phyloP scores from a whole-genome alignment of 2,113 vertebrate species.

The Barnardius zonarius region DNA sequence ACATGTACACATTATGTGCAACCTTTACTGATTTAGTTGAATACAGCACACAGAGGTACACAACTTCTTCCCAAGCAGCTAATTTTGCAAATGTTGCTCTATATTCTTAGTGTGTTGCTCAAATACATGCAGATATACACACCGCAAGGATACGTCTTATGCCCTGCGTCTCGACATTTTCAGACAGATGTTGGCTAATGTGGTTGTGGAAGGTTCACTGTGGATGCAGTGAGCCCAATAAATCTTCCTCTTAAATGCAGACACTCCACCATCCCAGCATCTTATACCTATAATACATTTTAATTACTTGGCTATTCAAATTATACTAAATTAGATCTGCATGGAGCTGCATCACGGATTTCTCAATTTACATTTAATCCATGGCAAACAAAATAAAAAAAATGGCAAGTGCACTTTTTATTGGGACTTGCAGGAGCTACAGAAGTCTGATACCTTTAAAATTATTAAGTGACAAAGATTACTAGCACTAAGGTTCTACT shows the following conservation, averaged over 20 bases:
- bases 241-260: slow-evolving; percentile 80
- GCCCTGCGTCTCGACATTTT: slow-evolving; percentile 61
- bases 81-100: slow-evolving; percentile 8
- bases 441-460: slow-evolving; percentile 77
- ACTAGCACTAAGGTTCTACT: slow-evolving; percentile 77
- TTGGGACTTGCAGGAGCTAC: slow-evolving; percentile 61
- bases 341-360: slow-evolving; percentile 54
- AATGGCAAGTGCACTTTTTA: slow-evolving; percentile 42
- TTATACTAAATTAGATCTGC: slow-evolving; percentile 72
- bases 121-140: not conserved
- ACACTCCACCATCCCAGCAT: slow-evolving; percentile 72
- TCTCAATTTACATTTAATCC: slow-evolving; percentile 72
- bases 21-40: not conserved
- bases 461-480: slow-evolving; percentile 84
- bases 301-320: slow-evolving; percentile 82
- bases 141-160: not conserved
- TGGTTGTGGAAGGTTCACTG: slow-evolving; percentile 72
- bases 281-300: slow-evolving; percentile 82
- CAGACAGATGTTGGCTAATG: slow-evolving; percentile 79
- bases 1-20: not conserved
- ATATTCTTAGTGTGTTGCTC: slow-evolving; percentile 2
- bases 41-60: not conserved
- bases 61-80: not conserved
- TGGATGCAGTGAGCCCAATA: slow-evolving; percentile 74
- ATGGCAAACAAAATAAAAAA: slow-evolving; percentile 40